Evolutionary conservation across 2,113 vertebrate genomes (phyloP).

Genomic region (Calyptomena viridis): DNA sequence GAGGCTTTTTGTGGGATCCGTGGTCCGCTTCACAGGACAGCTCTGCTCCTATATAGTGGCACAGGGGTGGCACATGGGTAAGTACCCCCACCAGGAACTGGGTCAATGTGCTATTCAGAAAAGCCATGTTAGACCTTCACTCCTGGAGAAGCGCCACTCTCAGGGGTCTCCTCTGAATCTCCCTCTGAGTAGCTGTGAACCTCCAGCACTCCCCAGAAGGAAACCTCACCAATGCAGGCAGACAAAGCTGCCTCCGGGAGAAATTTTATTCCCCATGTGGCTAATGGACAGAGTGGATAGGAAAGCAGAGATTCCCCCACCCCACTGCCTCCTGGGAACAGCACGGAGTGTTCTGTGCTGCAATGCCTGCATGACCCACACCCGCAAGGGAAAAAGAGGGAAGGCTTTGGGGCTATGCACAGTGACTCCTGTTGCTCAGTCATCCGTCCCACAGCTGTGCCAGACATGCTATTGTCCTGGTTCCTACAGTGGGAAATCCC

Average conservation of each 20-base stretch:
- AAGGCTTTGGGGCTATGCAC: not conserved
- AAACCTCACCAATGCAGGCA: not conserved
- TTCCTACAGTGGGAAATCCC: not conserved
- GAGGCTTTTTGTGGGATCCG: not conserved
- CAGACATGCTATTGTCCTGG: not conserved
- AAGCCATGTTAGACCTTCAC: not conserved
- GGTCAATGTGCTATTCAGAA: not conserved
- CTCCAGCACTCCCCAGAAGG: rapidly evolving
- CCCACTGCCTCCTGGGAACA: not conserved
- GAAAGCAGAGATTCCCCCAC: not conserved
- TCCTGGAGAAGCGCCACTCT: rapidly evolving
- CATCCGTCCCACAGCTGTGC: not conserved
- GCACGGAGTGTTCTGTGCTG: not conserved
- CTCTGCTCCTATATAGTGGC: not conserved
- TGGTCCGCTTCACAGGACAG: rapidly evolving
- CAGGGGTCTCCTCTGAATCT: not conserved
- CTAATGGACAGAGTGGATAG: not conserved
- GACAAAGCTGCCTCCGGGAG: not conserved
- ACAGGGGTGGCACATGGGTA: not conserved
- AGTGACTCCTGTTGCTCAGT: not conserved
- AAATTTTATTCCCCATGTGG: not conserved
- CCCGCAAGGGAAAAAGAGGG: rapidly evolving
- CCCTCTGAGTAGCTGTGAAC: not conserved
- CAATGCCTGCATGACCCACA: not conserved
- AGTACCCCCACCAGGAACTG: not conserved